Conservation (phyloP, 2,113 vertebrate genomes). For the Rhea americana region DNA sequence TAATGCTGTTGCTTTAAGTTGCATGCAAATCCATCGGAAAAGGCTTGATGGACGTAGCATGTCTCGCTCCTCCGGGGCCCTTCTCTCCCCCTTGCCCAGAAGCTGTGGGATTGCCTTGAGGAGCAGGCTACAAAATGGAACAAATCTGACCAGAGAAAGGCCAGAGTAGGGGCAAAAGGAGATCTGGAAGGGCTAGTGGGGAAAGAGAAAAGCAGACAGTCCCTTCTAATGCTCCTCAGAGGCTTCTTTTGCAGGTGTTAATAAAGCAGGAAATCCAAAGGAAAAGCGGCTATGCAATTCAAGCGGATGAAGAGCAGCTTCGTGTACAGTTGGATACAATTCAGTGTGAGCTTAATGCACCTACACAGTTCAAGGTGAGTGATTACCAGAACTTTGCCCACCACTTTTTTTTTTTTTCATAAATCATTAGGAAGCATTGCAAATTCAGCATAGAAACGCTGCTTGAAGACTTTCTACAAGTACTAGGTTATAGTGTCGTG, state of each 20-base stretch:
- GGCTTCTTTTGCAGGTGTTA: constrained; percentile 81
- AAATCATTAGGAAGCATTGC: neutral
- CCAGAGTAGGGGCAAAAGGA: neutral
- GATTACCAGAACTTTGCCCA: neutral
- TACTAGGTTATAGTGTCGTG: neutral
- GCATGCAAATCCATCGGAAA: neutral
- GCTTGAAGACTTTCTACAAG: too few species aligned
- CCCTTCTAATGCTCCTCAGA: neutral
- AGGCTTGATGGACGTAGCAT: neutral
- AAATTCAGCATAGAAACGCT: fast-evolving
- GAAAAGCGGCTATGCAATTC: constrained; percentile 96
- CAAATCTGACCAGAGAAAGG: neutral
- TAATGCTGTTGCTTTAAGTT: neutral
- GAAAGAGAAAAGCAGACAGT: neutral
- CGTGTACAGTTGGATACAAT: constrained; percentile 95
- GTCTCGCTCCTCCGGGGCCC: neutral
- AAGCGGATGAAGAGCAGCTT: constrained; percentile 97
- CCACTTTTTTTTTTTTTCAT: fast-evolving
- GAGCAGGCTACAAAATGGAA: neutral
- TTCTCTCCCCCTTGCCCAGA: neutral
- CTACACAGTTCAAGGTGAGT: constrained; percentile 95
- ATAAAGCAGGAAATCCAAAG: constrained; percentile 98
- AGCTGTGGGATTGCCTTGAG: neutral
- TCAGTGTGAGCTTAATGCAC: constrained; percentile 95
- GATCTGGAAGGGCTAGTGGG: neutral